These are phyloP conservation scores for Phylloscopus trochiloides DNA, from an alignment of 2,113 vertebrate genomes.

Conservation along the genomic window DNA sequence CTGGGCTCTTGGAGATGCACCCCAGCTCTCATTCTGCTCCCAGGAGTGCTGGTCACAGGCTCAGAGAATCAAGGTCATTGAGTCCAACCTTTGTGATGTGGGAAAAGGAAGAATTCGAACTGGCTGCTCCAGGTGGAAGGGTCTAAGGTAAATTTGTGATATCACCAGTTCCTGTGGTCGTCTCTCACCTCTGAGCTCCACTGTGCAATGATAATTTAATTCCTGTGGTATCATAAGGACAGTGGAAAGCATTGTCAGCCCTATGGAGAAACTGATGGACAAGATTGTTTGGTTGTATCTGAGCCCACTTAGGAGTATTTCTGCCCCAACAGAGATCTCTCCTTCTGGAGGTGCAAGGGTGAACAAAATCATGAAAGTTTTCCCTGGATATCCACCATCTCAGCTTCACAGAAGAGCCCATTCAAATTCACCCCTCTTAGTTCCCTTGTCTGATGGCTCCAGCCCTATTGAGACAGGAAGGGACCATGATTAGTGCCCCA, in stretches of 20 bases:
- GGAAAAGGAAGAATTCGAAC: background rate
- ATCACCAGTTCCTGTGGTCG: background rate
- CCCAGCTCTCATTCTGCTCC: background rate
- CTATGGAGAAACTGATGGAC: background rate
- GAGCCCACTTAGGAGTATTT: background rate
- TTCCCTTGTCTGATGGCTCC: background rate
- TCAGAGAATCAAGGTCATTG: background rate
- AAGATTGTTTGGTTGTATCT: background rate
- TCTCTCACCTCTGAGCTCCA: background rate
- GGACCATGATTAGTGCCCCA: background rate
- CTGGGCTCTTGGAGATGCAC: background rate
- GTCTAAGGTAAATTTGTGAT: fast-evolving
- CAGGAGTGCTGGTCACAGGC: background rate
- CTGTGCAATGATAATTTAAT: background rate
- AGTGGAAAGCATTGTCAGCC: background rate
- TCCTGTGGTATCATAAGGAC: background rate
- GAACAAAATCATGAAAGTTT: background rate
- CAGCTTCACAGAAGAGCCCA: background rate
- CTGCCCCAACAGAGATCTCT: background rate
- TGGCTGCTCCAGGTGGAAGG: background rate
- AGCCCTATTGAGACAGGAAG: background rate
- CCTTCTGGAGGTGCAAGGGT: background rate
- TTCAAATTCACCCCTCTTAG: background rate
- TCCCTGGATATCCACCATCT: background rate
- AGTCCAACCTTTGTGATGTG: background rate